Conservation (phyloP, 2,888 invertebrate species). For the Thecocarcelia acutangulata region DNA sequence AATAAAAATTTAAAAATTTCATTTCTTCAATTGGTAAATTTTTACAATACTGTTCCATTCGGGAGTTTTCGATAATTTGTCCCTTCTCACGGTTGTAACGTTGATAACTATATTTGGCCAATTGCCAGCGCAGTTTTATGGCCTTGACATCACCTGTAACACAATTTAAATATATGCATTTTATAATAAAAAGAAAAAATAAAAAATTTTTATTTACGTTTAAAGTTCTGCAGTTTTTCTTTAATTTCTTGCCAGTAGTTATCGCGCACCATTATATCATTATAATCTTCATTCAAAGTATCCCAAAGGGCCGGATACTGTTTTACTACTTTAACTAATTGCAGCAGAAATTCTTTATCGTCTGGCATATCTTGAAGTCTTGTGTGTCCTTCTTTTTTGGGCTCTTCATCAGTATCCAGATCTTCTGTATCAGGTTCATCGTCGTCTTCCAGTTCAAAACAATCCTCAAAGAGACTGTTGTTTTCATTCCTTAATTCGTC, state of each 20-base stretch:
- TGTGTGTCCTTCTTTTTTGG: conserved; percentile 11
- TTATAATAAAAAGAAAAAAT: too few relatives aligned
- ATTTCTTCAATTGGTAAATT: conserved; percentile 77
- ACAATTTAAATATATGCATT: not conserved
- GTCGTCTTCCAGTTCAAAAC: conserved; percentile 67
- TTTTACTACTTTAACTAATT: conserved; percentile 74
- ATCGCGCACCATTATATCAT: conserved; percentile 74
- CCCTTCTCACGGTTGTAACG: conserved; percentile 75
- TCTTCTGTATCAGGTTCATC: conserved; percentile 49
- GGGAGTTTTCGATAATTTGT: conserved; percentile 72
- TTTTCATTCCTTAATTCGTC: conserved; percentile 76
- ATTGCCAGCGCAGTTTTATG: conserved; percentile 78
- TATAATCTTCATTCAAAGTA: conserved; percentile 73
- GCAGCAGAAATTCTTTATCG: conserved; percentile 76
- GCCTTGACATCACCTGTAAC: conserved; percentile 72
- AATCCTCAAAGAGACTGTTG: conserved; percentile 72
- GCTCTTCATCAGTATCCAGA: conserved; percentile 31
- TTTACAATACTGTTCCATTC: conserved; percentile 73
- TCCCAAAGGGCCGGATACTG: conserved; percentile 77
- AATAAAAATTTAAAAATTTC: conserved; percentile 72
- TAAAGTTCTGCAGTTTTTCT: conserved; percentile 73
- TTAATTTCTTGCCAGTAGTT: conserved; percentile 76
- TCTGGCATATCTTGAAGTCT: conserved; percentile 76
- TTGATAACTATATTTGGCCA: conserved; percentile 77
- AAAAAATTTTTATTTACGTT: conserved; percentile 71